phyloP scores from a whole-genome alignment of 2,888 invertebrate species.

The Pandemis heparana region DNA sequence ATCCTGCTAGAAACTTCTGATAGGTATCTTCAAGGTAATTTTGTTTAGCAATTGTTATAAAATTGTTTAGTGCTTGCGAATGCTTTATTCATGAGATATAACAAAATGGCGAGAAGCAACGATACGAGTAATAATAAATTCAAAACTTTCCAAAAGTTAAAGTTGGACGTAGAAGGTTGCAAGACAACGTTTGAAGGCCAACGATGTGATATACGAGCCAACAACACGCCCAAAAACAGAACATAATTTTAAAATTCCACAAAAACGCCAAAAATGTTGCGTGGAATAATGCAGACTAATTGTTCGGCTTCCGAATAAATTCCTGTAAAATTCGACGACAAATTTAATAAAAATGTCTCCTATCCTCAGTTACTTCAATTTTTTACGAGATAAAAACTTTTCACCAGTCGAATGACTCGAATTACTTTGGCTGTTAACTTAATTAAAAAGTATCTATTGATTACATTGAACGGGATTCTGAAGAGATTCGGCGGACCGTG shows the following conservation, averaged over 20 bases:
- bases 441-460: constrained; percentile 7
- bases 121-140: constrained; percentile 4
- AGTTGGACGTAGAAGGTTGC: constrained; percentile 13
- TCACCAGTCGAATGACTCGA: background rate
- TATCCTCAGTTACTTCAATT: constrained; percentile 5
- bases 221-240: constrained; percentile 12
- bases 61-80: background rate
- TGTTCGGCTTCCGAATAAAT: constrained; percentile 8
- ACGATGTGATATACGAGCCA: constrained; percentile 18
- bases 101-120: background rate
- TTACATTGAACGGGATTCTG: background rate
- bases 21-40: background rate
- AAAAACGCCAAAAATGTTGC: constrained; percentile 4
- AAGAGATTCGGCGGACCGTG: background rate
- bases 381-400: constrained; percentile 6
- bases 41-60: background rate
- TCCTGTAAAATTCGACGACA: background rate
- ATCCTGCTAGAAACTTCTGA: too few species aligned
- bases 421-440: constrained; percentile 1
- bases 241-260: constrained; percentile 17
- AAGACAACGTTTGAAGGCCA: constrained; percentile 28
- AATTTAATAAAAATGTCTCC: constrained; percentile 6
- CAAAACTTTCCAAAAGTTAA: constrained; percentile 1
- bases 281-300: constrained; percentile 24
- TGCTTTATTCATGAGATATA: background rate